Percentiles rank a stretch among this genome's conserved stretches.
These are phyloP conservation scores for Lasaia peninsularis DNA, from an alignment of 1,140 invertebrate genomes.

Conservation along the genomic window DNA sequence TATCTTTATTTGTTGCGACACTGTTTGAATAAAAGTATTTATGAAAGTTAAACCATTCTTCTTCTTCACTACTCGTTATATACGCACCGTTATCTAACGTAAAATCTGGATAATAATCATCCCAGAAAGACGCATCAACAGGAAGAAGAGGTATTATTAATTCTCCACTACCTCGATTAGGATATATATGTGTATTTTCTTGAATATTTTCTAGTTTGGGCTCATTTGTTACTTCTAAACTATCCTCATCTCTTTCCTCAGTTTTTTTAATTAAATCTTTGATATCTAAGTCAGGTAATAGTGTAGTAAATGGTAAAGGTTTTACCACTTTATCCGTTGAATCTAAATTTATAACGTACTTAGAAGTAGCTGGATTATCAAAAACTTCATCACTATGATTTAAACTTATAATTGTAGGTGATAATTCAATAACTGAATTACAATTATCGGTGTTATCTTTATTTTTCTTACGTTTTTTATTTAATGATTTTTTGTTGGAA, in stretches of 20 bases:
- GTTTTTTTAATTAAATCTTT: slow-evolving; percentile 18
- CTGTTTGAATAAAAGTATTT: slow-evolving; percentile 32
- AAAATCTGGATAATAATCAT: slow-evolving; percentile 60
- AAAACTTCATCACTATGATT: slow-evolving; percentile 17
- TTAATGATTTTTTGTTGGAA: slow-evolving; percentile 5
- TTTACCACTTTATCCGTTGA: background rate
- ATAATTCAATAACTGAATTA: slow-evolving; percentile 17
- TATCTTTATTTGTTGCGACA: slow-evolving; percentile 15
- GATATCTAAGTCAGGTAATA: background rate
- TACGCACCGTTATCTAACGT: slow-evolving; percentile 35
- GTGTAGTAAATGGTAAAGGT: background rate
- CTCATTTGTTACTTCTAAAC: background rate
- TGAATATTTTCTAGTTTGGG: background rate
- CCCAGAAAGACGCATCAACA: slow-evolving; percentile 27
- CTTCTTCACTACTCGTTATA: slow-evolving; percentile 38
- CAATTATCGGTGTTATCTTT: slow-evolving; percentile 9
- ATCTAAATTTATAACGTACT: slow-evolving; percentile 16
- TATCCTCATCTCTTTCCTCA: background rate
- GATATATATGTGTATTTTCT: background rate
- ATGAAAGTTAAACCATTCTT: slow-evolving; percentile 32
- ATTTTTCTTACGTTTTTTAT: slow-evolving; percentile 1
- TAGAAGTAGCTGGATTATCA: slow-evolving; percentile 18
- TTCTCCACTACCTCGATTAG: background rate
- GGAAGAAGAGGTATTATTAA: slow-evolving; percentile 23
- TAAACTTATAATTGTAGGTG: slow-evolving; percentile 13